Conservation (phyloP, 2,888 invertebrate genomes). For the Dioctria rufipes region DNA sequence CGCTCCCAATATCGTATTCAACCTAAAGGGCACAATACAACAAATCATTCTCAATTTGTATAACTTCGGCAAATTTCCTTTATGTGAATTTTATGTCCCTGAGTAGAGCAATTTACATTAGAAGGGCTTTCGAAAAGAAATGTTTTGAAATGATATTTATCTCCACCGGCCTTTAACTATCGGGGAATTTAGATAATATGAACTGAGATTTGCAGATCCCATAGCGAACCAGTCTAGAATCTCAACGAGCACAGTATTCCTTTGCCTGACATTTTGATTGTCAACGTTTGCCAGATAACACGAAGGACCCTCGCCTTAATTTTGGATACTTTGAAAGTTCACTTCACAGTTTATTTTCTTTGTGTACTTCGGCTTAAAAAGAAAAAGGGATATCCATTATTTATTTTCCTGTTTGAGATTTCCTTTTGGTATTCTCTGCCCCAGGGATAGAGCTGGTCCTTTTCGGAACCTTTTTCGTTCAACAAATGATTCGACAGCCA, state of each 20-base stretch:
- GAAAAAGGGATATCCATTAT: constrained; percentile 40
- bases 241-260: constrained; percentile 9
- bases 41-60: constrained; percentile 2
- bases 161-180: background rate
- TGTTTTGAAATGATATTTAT: constrained; percentile 7
- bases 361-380: constrained; percentile 27
- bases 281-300: constrained; percentile 45
- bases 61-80: background rate
- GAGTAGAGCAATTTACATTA: constrained; percentile 2
- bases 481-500: constrained; percentile 52
- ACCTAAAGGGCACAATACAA: background rate
- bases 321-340: constrained; percentile 52
- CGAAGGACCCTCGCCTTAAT: constrained; percentile 24
- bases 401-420: constrained; percentile 47
- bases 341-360: constrained; percentile 52
- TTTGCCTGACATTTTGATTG: constrained; percentile 39
- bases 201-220: constrained; percentile 23
- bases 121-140: background rate
- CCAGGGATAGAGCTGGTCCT: constrained; percentile 32
- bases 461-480: constrained; percentile 41
- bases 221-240: constrained; percentile 21
- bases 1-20: too few relatives aligned
- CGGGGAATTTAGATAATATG: constrained; percentile 1
- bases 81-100: background rate
- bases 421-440: constrained; percentile 16